Percentiles rank a stretch among this genome's conserved stretches.
Conservation (phyloP, 2,113 vertebrate genomes). For the Nycticebus coucang region DNA sequence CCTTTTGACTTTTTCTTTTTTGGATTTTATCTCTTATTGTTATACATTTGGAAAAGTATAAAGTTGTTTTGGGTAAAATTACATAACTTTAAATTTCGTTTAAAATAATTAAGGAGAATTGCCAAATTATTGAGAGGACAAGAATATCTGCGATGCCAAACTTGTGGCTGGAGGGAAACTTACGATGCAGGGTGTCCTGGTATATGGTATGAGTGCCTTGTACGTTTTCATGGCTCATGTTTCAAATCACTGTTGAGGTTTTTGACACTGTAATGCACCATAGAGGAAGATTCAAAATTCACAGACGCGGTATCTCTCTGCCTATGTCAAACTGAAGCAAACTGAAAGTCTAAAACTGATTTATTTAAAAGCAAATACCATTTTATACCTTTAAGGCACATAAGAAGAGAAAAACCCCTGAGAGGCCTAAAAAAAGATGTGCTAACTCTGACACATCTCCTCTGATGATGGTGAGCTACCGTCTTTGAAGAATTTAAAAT, state of each 20-base stretch:
- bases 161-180: not conserved
- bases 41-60: not conserved
- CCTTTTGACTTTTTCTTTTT: not conserved
- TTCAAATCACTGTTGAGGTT: not conserved
- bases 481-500: constrained; percentile 80
- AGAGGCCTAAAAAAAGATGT: constrained; percentile 74
- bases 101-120: not conserved
- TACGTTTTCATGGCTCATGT: not conserved
- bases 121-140: not conserved
- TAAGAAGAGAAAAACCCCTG: constrained; percentile 50
- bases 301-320: not conserved
- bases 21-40: not conserved
- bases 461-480: constrained; percentile 79
- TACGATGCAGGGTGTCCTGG: not conserved
- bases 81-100: not conserved
- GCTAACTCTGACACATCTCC: constrained; percentile 81
- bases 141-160: not conserved
- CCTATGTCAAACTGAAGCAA: not conserved
- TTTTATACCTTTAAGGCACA: constrained; percentile 35
- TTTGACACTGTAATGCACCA: not conserved
- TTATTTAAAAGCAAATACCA: constrained; percentile 49
- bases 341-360: not conserved
- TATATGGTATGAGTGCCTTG: not conserved
- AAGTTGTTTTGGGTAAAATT: not conserved
- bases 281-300: not conserved